Percentiles rank a stretch among this genome's conserved stretches.
These are phyloP conservation scores for Ladona fulva DNA, from an alignment of 1,140 invertebrate species.

Conservation along the genomic window DNA sequence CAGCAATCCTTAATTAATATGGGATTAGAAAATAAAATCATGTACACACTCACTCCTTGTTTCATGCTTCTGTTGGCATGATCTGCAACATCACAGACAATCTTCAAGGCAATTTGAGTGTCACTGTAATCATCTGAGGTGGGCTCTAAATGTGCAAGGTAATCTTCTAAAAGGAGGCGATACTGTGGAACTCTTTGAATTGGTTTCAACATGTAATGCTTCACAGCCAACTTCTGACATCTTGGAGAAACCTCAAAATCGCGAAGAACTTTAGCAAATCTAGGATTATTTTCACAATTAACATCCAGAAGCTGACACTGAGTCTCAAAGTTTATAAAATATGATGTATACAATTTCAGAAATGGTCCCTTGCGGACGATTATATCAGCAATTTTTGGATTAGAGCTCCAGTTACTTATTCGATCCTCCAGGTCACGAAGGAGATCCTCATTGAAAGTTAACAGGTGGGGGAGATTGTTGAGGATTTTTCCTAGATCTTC, in stretches of 20 bases:
- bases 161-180: constrained; percentile 55
- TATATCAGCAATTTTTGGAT: constrained; percentile 58
- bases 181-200: constrained; percentile 66
- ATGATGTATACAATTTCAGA: constrained; percentile 62
- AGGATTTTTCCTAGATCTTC: constrained; percentile 48
- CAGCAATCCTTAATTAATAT: too few species aligned
- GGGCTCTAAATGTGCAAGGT: constrained; percentile 48
- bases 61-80: constrained; percentile 66
- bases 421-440: constrained; percentile 53
- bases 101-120: constrained; percentile 52
- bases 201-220: constrained; percentile 68
- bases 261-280: constrained; percentile 50
- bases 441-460: constrained; percentile 54
- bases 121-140: constrained; percentile 55
- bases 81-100: constrained; percentile 63
- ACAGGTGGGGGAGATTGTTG: constrained; percentile 47
- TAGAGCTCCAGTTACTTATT: constrained; percentile 49
- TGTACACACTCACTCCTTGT: constrained; percentile 41
- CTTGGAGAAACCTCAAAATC: constrained; percentile 55
- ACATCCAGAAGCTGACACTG: constrained; percentile 53
- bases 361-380: constrained; percentile 68
- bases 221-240: constrained; percentile 53
- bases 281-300: constrained; percentile 47
- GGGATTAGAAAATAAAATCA: neutral
- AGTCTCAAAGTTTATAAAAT: constrained; percentile 60